Evolutionary conservation across 2,113 vertebrate genomes (phyloP), one percentile per base, ranked within the genome.

Genomic region (Dipodomys spectabilis): DNA sequence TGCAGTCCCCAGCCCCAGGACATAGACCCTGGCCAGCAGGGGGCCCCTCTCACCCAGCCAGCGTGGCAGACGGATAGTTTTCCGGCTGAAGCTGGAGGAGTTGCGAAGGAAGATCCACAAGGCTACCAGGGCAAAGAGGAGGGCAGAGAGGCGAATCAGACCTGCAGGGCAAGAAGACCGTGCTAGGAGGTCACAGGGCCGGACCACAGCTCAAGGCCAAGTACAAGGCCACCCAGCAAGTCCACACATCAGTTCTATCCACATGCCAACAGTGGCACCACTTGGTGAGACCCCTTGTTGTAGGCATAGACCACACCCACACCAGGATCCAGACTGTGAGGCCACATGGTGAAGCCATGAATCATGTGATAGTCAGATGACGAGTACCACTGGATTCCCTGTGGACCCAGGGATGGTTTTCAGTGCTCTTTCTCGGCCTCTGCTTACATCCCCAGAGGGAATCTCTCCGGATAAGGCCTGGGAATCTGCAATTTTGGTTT

Each of bases 21-120:
- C 53, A 0, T 5, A 57, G 53, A 16, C 53, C 53, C 53, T 16
- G 53, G 49, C 20, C n/a, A 6, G 35, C 9, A 20, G n/a, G 0
- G 23, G 28, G 57, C 27, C 8, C 39, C 69, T 92, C 96, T 97
- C 77, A 97, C 97, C 83, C 15, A 96, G 64, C 97, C 97, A 97
- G 30, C 85, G 95, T 0, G 93, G 92, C 75, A 96, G 69, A 25
- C 86, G 94, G 39, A 96, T 2, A 35, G 30, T 93, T 81, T 65
- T 95, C 9, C 8, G 1, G 35, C 5, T 81, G 75, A 93, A 77
- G 72, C 7, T 35, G 3, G 90, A 35, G 30, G 94, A 97, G 0
- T 0, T 91, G 28, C 87, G 93, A 15, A 91, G 0, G 27, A 98
- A 35, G 81, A 98, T 4, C 96, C 97, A 98, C 0, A 62, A 94